These are phyloP conservation scores for Rousettus leschenaultii DNA, from an alignment of 2,113 vertebrate genomes.

Conservation along the genomic window DNA sequence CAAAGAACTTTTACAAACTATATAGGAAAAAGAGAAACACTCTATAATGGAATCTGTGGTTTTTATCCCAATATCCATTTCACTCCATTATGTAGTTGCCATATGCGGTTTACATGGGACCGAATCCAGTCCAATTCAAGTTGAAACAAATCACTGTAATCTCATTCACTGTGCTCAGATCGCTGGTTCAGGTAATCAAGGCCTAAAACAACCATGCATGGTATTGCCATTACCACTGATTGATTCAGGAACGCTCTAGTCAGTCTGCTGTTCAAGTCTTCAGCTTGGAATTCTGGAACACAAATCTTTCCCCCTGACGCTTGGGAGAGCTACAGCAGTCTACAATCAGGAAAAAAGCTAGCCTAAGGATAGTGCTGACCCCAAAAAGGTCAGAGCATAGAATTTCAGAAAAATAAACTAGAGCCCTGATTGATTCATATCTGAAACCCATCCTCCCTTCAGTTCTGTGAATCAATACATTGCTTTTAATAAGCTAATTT, in stretches of 20 bases:
- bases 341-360: neutral
- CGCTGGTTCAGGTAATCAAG: neutral
- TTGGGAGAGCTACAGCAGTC: neutral
- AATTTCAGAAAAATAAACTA: neutral
- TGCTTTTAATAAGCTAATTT: neutral
- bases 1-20: neutral
- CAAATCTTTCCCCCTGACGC: neutral
- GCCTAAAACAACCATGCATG: neutral
- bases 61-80: neutral
- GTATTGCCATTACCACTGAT: neutral
- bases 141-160: constrained; percentile 1
- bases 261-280: neutral
- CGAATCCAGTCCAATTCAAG: neutral
- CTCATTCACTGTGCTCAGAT: neutral
- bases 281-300: neutral
- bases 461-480: neutral
- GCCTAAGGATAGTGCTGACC: neutral
- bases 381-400: neutral
- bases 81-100: neutral
- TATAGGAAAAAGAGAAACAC: neutral
- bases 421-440: neutral
- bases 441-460: neutral
- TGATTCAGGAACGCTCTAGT: neutral
- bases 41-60: neutral
- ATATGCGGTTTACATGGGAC: neutral